Base-by-base conservation (phyloP, 2,888 invertebrate species). In the Trypoxylon attenuatum region DNA sequence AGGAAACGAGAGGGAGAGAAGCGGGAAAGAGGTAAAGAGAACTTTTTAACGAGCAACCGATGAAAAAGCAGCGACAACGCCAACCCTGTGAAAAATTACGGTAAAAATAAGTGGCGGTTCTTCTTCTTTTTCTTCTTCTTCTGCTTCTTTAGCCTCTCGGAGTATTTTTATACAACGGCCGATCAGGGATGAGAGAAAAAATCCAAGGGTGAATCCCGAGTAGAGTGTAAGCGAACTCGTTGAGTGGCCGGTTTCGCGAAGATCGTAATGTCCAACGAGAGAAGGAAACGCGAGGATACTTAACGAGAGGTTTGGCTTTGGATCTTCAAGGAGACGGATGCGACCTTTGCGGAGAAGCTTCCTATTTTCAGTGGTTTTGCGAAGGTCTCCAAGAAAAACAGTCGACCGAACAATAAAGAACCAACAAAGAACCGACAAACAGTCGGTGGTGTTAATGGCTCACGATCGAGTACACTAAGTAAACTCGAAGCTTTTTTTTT, bases 31-130 rank as follows among this genome's bases (percentile, higher is more conserved):
- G 10, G 42, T 15, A 2, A 1, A 13, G 33, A 33, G 33, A 33
- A 53, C 49, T 68, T 69, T 71, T 69, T 63, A 69, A 71, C 69
- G 69, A 69, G 69, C 54, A 10, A 39, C 25, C 59, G 61, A 65
- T 56, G 61, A 64, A 52, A 58, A 60, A 42, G 22, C 22, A 53
- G 49, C 13, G 53, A 46, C 51, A 53, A n/a, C 6, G 29, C 46
- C 19, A 25, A 16, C 21, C 10, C n/a, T n/a, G 22, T 13, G 21
- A 56, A 23, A 54, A 46, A 46, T 53, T 29, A 46, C 52, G 55
- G 10, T 45, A 13, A 23, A 42, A 66, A 58, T 58, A 58, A 51
- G 50, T 42, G 8, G 18, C 46, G 13, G 39, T 16, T n/a, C 27
- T 53, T 8, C 10, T 39, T 39, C 27, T 53, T 8, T 13, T 39